These are phyloP conservation scores for Salmo trutta DNA, from an alignment of 2,797 vertebrate species.

Conservation along the genomic window DNA sequence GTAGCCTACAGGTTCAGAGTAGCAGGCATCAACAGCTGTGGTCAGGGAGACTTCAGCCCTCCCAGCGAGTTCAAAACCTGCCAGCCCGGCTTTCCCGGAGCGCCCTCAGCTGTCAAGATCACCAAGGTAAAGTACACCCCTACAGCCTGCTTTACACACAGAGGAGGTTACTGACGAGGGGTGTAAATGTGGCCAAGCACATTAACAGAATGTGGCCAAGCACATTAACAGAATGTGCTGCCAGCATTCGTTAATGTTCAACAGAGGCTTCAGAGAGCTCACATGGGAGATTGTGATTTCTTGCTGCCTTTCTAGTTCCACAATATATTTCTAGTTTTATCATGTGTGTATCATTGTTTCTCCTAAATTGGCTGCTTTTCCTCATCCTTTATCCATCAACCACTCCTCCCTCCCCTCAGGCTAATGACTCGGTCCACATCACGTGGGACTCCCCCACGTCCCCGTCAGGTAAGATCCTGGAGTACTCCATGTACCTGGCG, in stretches of 20 bases:
- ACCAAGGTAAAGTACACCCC: constrained; percentile 81
- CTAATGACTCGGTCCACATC: constrained; percentile 89
- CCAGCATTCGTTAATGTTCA: neutral
- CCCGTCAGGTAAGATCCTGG: constrained; percentile 91
- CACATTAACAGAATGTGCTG: too few relatives aligned
- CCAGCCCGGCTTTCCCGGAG: constrained; percentile 95
- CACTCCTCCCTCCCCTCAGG: constrained; percentile 64
- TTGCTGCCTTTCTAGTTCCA: too few relatives aligned
- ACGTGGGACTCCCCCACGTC: constrained; percentile 94
- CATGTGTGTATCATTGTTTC: neutral
- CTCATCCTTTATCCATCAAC: neutral
- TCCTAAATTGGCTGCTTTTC: neutral
- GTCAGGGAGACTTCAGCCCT: constrained; percentile 89
- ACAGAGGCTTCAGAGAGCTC: neutral
- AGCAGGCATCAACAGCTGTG: constrained; percentile 90
- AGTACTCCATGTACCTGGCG: constrained; percentile 97
- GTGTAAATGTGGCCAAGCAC: neutral
- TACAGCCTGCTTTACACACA: neutral
- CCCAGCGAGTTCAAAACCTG: constrained; percentile 96
- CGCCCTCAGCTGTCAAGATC: constrained; percentile 94
- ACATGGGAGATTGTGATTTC: too few relatives aligned
- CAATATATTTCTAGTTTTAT: too few relatives aligned
- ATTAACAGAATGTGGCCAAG: neutral
- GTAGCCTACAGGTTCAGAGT: constrained; percentile 91
- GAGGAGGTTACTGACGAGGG: neutral